Evolutionary conservation across 2,113 vertebrate species (phyloP), one percentile per base, ranked within the genome.

Genomic region (Helogale parvula): DNA sequence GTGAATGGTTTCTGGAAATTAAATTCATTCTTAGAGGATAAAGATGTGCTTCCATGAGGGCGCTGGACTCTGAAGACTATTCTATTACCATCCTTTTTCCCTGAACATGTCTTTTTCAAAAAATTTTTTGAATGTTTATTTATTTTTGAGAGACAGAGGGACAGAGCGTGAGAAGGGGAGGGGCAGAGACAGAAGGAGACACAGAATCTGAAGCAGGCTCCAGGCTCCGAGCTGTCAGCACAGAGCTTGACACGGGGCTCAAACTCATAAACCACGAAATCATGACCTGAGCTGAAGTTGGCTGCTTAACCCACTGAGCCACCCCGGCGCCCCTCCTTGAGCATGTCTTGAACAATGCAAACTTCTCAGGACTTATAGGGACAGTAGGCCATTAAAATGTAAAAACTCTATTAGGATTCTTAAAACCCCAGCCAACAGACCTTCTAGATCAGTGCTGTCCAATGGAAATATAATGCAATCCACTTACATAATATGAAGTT

Each of bases 291-390:
- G 41, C 41, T 41, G 41, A 41, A 41, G 41, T 41, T 41, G 41
- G 41, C 41, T 41, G 41, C 41, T 41, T 4, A 41, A 5, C 41
- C 41, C 41, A 41, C 41, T 41, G 41, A 41, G 41, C 41, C 41
- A 41, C 41, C 41, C 41, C 4, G 41, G 41, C 5, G 41, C 41
- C 41, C 41, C 41, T 72, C 33, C 52, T 77, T 90, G 66, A 72
- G 88, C 47, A 79, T 80, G 90, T 91, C 17, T 77, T 50, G 27
- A 93, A 83, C 19, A 85, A 94, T 25, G 14, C 52, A 96, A 95
- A 88, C 21, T 60, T 94, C 69, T 88, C 65, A 80, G 90, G 60
- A 87, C 80, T 88, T 83, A 71, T 0, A 4, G 31, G 41, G 81
- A 41, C 2, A 16, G 27, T 16, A 77, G 19, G n/a, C 81, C 80